Conservation (phyloP, 2,888 invertebrate genomes). For the Lutraria lutraria region DNA sequence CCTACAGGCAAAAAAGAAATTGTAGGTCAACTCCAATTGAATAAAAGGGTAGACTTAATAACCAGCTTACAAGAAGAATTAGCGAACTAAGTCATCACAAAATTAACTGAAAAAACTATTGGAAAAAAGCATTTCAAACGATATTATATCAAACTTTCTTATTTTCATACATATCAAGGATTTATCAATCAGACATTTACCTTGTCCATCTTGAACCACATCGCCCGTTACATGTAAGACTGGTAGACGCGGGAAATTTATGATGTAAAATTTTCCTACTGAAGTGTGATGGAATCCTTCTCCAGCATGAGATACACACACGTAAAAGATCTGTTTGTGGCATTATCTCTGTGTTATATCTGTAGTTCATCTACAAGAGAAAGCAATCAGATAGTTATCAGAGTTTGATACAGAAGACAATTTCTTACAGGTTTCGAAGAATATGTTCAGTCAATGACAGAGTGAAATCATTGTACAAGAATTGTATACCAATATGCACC, state of each 20-base stretch:
- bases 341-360: conserved; percentile 65
- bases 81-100: too few species aligned
- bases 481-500: neutral
- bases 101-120: too few species aligned
- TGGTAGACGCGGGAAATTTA: conserved; percentile 51
- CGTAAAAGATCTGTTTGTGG: conserved; percentile 64
- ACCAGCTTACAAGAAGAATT: neutral
- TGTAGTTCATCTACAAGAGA: conserved; percentile 58
- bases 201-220: conserved; percentile 71
- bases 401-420: too few species aligned
- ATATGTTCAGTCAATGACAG: neutral
- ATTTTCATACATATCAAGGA: too few species aligned
- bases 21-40: too few species aligned
- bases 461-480: too few species aligned
- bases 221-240: conserved; percentile 56
- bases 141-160: too few species aligned
- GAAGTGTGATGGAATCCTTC: conserved; percentile 62
- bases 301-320: conserved; percentile 73
- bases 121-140: too few species aligned
- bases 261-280: conserved; percentile 46
- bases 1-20: too few species aligned
- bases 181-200: conserved; percentile 14
- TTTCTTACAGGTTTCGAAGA: too few species aligned
- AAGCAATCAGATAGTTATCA: neutral
- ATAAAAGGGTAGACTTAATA: neutral